Evolutionary conservation across 1,140 invertebrate genomes (phyloP), one percentile per base, ranked within the genome.

Genomic region (Papilio polyxenes): DNA sequence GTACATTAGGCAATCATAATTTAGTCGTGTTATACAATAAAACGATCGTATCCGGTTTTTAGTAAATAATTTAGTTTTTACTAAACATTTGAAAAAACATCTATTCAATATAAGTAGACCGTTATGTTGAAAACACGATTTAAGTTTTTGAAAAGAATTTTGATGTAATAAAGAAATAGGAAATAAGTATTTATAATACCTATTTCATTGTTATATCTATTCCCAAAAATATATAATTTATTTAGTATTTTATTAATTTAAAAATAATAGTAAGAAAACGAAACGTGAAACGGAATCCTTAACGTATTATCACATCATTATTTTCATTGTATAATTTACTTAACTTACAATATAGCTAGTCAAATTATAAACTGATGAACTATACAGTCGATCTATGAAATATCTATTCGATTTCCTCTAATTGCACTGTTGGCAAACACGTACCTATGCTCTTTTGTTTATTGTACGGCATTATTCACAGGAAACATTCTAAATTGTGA

Each of bases 401-500:
- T 44, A 44, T 44, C 40, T 72, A 31, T 13, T 15, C 37, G 11
- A 72, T 37, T 37, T 40, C 10, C 62, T 31, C 9, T 13, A 13
- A 31, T 37, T 31, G 23, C 23, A 15, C 11, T 69, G 10, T 69
- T 72, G 13, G 65, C 65, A 40, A 37, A 72, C 31, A 31, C 13
- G 31, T 37, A n/a, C n/a, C n/a, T n/a, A 56, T 15, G 5, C 31
- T 37, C 11, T 15, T 72, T 37, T 37, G 13, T 72, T 31, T 72
- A 37, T 72, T 72, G 31, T 37, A 2, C 37, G 23, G 10, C 4
- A 72, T 37, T 15, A 6, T 72, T 72, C 65, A 72, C 65, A 72
- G 65, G 23, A 72, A 72, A 37, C 65, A 13, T 72, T 37, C 65
- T 17, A 72, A 72, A 72, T 72, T 40, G 7, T 72, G 65, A 72